A percentile compares a stretch with the other conserved stretches of the same genome.
Evolutionary conservation across 2,113 vertebrate species (phyloP).

Genomic region (Rhombomys opimus): DNA sequence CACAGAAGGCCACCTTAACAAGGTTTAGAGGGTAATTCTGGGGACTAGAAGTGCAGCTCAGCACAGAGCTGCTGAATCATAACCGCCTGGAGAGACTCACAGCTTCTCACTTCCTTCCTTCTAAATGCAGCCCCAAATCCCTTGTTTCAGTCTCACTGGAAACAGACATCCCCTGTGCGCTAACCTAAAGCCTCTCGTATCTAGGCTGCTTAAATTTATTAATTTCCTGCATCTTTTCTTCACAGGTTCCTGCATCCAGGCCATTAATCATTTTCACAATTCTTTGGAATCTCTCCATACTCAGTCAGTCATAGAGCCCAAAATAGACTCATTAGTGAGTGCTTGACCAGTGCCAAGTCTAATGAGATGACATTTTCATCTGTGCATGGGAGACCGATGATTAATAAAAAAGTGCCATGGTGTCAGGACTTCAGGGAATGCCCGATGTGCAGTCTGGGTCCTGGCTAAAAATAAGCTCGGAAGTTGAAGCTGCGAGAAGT

Average conservation of each 20-base stretch:
- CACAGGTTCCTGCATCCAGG: background rate
- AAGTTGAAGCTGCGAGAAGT: background rate
- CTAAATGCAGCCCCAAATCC: background rate
- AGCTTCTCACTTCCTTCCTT: background rate
- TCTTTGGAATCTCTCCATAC: background rate
- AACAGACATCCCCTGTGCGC: background rate
- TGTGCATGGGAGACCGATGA: background rate
- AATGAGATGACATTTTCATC: constrained; percentile 22
- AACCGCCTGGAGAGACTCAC: background rate
- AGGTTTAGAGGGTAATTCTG: background rate
- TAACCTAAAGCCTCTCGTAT: background rate
- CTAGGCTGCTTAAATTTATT: background rate
- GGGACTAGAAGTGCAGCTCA: background rate
- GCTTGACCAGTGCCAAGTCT: background rate
- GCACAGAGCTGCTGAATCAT: background rate
- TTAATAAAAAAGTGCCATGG: background rate
- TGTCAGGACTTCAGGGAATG: background rate
- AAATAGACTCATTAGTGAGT: constrained; percentile 50
- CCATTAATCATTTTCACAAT: constrained; percentile 48
- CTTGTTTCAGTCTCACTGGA: background rate
- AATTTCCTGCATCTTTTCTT: constrained; percentile 38
- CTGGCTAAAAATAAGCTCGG: background rate
- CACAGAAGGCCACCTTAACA: background rate
- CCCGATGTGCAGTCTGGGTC: background rate
- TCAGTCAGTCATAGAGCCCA: background rate